Conservation (phyloP, 2,888 invertebrate species). For the Celastrina argiolus region DNA sequence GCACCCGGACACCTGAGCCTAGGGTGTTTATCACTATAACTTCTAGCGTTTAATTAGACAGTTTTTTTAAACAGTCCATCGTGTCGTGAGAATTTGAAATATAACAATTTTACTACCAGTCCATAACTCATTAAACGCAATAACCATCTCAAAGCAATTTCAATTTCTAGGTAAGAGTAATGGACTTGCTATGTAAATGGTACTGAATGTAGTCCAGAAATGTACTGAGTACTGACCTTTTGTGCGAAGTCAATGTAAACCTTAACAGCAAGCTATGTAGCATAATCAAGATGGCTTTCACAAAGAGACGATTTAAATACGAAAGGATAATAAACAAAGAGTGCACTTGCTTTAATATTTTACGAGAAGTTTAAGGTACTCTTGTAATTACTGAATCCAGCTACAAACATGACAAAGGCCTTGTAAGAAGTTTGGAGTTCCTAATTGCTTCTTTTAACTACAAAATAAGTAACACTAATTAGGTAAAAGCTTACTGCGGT, state of each 20-base stretch:
- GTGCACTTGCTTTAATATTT: slow-evolving; percentile 8
- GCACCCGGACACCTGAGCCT: too few relatives aligned
- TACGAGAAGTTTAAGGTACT: slow-evolving; percentile 2
- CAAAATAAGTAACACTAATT: slow-evolving; percentile 4
- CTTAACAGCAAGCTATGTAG: not conserved
- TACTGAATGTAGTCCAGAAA: slow-evolving; percentile 4
- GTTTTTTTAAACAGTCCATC: too few relatives aligned
- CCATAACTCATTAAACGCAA: too few relatives aligned
- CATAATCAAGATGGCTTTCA: not conserved
- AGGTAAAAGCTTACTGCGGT: not conserved
- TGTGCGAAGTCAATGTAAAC: not conserved
- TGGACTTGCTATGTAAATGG: not conserved
- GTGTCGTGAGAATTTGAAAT: too few relatives aligned
- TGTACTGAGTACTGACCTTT: not conserved
- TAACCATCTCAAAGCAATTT: not conserved
- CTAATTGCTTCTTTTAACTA: slow-evolving; percentile 5
- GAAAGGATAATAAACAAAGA: slow-evolving; percentile 9
- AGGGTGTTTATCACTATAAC: too few relatives aligned
- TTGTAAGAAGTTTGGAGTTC: slow-evolving; percentile 4
- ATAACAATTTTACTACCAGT: too few relatives aligned
- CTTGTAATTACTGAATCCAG: not conserved
- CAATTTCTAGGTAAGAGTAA: not conserved
- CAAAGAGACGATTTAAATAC: slow-evolving; percentile 5
- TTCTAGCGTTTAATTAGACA: too few relatives aligned
- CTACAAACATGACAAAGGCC: not conserved